Percentiles rank a stretch among this genome's conserved stretches.
These are phyloP conservation scores for Xanthia icteritia DNA, from an alignment of 2,888 invertebrate species.

Conservation along the genomic window DNA sequence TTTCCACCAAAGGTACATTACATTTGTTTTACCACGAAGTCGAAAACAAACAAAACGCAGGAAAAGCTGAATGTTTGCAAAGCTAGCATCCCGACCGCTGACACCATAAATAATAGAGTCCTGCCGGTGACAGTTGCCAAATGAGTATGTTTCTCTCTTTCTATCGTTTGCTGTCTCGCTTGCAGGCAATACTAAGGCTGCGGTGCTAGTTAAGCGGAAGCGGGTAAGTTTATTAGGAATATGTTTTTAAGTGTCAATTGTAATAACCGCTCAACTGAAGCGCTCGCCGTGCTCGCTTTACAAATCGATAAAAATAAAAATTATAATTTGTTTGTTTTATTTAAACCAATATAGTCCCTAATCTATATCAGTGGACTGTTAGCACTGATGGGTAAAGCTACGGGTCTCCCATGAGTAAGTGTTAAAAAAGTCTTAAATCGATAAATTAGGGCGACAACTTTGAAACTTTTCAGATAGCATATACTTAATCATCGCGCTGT, in stretches of 20 bases:
- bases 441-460: background rate
- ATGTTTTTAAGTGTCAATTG: background rate
- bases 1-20: slow-evolving; percentile 3
- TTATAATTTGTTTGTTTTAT: no score
- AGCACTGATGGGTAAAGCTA: background rate
- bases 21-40: slow-evolving; percentile 38
- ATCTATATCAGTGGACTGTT: background rate
- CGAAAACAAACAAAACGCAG: slow-evolving; percentile 45
- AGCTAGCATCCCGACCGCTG: slow-evolving; percentile 57
- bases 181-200: slow-evolving; percentile 51
- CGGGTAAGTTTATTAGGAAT: slow-evolving; percentile 3
- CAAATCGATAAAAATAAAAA: no score
- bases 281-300: no score
- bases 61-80: slow-evolving; percentile 49
- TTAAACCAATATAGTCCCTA: background rate
- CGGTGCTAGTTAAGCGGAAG: slow-evolving; percentile 17
- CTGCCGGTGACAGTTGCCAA: slow-evolving; percentile 85
- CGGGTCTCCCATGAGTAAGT: background rate
- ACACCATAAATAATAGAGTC: slow-evolving; percentile 83
- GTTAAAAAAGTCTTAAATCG: background rate
- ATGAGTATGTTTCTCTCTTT: slow-evolving; percentile 78
- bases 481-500: no score
- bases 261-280: no score
- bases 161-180: slow-evolving; percentile 64
- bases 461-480: background rate